phyloP scores from a whole-genome alignment of 2,797 vertebrate species.

The Anniella stebbinsi region DNA sequence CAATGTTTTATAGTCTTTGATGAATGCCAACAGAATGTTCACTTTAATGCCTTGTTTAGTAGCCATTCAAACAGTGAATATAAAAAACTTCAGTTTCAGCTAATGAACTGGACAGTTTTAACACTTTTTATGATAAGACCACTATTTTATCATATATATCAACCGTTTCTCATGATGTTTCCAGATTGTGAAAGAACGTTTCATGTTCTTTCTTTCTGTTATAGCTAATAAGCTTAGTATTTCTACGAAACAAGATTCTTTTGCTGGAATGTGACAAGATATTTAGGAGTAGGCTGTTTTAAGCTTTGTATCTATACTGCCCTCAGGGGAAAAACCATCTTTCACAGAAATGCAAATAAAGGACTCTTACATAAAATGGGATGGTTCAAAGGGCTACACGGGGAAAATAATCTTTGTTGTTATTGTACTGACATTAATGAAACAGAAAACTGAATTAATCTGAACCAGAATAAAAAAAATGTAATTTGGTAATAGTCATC shows the following conservation, averaged over 20 bases:
- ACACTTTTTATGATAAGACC: constrained; percentile 51
- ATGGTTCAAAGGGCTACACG: constrained; percentile 1
- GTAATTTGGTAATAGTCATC: constrained; percentile 38
- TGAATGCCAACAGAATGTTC: constrained; percentile 20
- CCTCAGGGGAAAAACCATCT: too few species aligned
- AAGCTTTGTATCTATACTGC: constrained; percentile 43
- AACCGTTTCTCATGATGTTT: constrained; percentile 40
- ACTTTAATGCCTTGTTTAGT: constrained; percentile 46
- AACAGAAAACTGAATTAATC: constrained; percentile 68
- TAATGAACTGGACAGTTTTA: neutral
- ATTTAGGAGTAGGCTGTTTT: constrained; percentile 53
- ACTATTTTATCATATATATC: constrained; percentile 30
- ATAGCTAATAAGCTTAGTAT: constrained; percentile 29
- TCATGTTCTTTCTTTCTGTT: constrained; percentile 39
- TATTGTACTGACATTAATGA: constrained; percentile 59
- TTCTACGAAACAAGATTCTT: constrained; percentile 43
- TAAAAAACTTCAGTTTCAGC: neutral
- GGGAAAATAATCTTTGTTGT: constrained; percentile 21
- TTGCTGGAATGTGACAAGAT: constrained; percentile 48
- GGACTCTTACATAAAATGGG: constrained; percentile 48
- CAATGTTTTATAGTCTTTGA: neutral
- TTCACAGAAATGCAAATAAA: constrained; percentile 62
- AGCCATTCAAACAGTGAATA: neutral
- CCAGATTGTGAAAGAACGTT: constrained; percentile 35
- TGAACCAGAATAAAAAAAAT: constrained; percentile 40